These are phyloP conservation scores for Sarcophaga rosellei DNA, from an alignment of 2,888 invertebrate genomes.

Conservation along the genomic window DNA sequence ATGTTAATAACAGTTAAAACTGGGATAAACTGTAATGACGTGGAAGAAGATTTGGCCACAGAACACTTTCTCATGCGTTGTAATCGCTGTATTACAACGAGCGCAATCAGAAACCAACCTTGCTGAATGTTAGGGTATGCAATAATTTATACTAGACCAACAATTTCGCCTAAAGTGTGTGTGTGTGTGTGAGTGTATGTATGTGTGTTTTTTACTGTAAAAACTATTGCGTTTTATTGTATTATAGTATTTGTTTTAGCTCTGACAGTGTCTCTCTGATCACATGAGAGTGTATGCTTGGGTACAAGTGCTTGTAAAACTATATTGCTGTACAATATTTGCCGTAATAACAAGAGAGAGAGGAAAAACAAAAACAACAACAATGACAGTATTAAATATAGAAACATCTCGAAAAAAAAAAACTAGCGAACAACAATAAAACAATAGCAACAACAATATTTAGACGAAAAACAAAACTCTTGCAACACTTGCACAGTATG, in stretches of 20 bases:
- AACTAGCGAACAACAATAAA: constrained; percentile 5
- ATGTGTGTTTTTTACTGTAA: not conserved
- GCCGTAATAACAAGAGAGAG: not conserved
- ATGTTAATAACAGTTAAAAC: too few species aligned
- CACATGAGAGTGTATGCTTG: not conserved
- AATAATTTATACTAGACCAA: not conserved
- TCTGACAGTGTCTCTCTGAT: not conserved
- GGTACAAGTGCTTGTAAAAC: constrained; percentile 11
- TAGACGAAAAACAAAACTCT: not conserved
- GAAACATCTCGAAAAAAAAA: not conserved
- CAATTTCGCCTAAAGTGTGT: not conserved
- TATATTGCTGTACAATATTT: constrained; percentile 25
- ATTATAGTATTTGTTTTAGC: constrained; percentile 16
- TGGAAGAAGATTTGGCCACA: too few species aligned
- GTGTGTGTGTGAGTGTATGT: too few species aligned
- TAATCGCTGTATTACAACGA: too few species aligned
- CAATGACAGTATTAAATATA: not conserved
- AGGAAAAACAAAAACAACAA: not conserved
- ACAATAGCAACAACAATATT: not conserved
- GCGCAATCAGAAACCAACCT: not conserved
- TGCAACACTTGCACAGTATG: constrained; percentile 12
- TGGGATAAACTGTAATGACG: too few species aligned
- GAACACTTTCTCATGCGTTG: too few species aligned
- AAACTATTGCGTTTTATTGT: constrained; percentile 20
- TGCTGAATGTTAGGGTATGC: not conserved